Evolutionary conservation across 2,888 invertebrate species (phyloP).

Genomic region (Ornithoptera priamus): DNA sequence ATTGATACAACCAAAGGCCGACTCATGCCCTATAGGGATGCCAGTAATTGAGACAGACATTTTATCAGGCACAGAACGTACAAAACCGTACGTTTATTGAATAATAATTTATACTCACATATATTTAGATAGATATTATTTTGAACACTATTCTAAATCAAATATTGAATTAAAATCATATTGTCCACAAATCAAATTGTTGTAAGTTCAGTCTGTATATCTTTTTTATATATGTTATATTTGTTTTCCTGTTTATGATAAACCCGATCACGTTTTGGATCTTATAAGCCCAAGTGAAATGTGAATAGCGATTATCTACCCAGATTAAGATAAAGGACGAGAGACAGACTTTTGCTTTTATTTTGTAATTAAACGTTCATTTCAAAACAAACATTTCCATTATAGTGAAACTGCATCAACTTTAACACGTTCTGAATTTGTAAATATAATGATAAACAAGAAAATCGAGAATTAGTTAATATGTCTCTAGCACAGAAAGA

Average conservation of each 20-base stretch:
- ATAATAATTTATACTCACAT: slow-evolving; percentile 14
- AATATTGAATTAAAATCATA: background rate
- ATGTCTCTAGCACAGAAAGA: too few species aligned
- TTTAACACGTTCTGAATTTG: too few species aligned
- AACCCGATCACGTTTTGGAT: slow-evolving; percentile 3
- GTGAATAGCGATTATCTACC: slow-evolving; percentile 3
- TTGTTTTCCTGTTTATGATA: background rate
- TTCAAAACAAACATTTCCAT: background rate
- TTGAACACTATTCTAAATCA: background rate
- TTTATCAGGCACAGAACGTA: slow-evolving; percentile 26
- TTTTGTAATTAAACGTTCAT: background rate
- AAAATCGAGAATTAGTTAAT: too few species aligned
- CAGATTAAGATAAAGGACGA: background rate
- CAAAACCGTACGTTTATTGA: slow-evolving; percentile 26
- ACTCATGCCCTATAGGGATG: slow-evolving; percentile 27
- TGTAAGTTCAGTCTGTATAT: background rate
- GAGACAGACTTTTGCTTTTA: background rate
- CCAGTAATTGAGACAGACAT: slow-evolving; percentile 34
- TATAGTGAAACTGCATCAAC: too few species aligned
- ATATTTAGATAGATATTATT: background rate
- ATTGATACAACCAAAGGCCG: slow-evolving; percentile 25
- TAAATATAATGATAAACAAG: too few species aligned
- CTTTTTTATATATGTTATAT: background rate
- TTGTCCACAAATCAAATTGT: background rate
- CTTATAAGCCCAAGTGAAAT: slow-evolving; percentile 5